Base-by-base conservation (phyloP, 1,140 invertebrate species). In the Spodoptera litura region DNA sequence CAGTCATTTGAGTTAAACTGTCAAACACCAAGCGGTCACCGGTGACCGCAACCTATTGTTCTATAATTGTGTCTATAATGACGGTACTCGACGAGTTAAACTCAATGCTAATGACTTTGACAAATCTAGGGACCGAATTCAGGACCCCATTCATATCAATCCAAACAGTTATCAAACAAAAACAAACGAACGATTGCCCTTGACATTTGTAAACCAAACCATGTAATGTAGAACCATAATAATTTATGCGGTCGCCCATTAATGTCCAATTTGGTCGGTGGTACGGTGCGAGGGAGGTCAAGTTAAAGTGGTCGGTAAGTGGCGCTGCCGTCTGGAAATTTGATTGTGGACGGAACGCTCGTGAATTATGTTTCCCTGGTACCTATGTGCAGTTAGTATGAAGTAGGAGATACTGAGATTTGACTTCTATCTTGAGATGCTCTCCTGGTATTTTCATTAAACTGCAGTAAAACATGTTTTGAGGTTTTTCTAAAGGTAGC, bases 231-330 rank as follows among this genome's bases (percentile, higher is more conserved):
- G 66, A 53, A 12, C 66, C 49, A 53, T 70, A 70, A 70, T 70
- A 70, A 70, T 70, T 52, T 70, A 70, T 70, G 66, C 66, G 49
- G 49, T 49, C n/a, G 12, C 49, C 66, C 66, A 70, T 70, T 70
- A 70, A 31, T 1, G 49, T 13, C 49, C 66, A 70, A 70, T 70
- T 70, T 70, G 38, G 44, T 3, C 9, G 15, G 15, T 12, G 11
- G 62, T 66, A 44, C 62, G 51, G 66, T 5, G 49, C 15, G 20
- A 11, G 49, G 49, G n/a, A 12, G 66, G 49, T 53, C 66, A 9
- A 51, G 10, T 70, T 70, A 31, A 31, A 70, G 66, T 70, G 66
- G 66, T 12, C 66, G 49, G 66, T 70, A 70, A 70, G 66, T 70
- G 66, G 49, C 49, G 27, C 66, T 53, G 66, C 66, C 66, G 66